A percentile compares a stretch with the other conserved stretches of the same genome.
phyloP scores from a whole-genome alignment of 2,113 vertebrate genomes.

The Miniopterus natalensis region DNA sequence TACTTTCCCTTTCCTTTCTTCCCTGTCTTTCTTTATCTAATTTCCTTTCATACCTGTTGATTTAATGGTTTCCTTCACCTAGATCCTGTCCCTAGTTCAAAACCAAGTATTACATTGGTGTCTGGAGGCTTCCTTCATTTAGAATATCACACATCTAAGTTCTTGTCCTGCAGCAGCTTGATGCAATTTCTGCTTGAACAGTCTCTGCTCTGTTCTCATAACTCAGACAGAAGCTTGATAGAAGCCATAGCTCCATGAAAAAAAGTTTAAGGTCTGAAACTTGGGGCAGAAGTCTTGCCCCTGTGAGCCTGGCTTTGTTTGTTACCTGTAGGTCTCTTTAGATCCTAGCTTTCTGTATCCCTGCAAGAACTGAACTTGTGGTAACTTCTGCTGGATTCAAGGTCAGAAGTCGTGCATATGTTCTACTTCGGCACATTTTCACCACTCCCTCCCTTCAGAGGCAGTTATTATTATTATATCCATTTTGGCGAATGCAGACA shows the following conservation, averaged over 20 bases:
- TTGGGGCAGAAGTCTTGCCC: not conserved
- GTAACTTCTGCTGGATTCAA: not conserved
- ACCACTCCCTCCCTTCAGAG: not conserved
- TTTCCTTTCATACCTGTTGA: not conserved
- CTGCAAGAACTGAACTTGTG: not conserved
- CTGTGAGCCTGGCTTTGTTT: not conserved
- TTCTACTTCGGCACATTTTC: not conserved
- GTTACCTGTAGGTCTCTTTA: not conserved
- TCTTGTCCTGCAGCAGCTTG: not conserved
- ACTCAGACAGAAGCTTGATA: not conserved
- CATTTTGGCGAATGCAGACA: not conserved
- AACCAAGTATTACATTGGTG: not conserved
- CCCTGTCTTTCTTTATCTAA: not conserved
- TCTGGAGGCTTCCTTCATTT: not conserved
- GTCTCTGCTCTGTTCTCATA: not conserved
- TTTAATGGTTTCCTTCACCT: not conserved
- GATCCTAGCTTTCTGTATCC: not conserved
- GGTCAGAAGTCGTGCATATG: not conserved
- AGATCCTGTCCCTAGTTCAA: not conserved
- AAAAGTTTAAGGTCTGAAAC: not conserved
- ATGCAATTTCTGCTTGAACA: not conserved
- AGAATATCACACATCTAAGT: not conserved
- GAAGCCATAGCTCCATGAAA: not conserved
- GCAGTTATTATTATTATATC: not conserved
- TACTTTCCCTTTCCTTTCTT: not conserved